Evolutionary conservation across 2,797 vertebrate genomes (phyloP), one percentile per base, ranked within the genome.

Genomic region (Phataginus tetradactyla): DNA sequence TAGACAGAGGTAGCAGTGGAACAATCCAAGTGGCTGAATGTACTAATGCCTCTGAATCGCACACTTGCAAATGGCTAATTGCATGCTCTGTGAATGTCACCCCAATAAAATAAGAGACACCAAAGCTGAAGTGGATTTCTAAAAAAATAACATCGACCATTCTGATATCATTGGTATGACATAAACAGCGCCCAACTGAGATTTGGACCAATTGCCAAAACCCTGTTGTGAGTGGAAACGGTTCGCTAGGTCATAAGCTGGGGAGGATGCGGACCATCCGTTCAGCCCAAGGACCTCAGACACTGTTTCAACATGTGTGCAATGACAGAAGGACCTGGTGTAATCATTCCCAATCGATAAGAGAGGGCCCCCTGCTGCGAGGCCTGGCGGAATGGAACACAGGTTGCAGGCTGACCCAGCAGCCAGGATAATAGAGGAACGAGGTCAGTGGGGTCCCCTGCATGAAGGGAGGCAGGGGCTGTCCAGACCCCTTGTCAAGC

Each of bases 301-400:
- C 45, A 45, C 10, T 2, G 45, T 45, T 45, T 45, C 45, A 45
- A 45, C 45, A 45, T 11, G 45, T 55, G 49, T 15, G 0, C n/a
- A 9, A 57, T 37, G 15, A 10, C 9, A 49, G 39, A 32, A 18
- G n/a, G 18, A 45, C 45, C 11, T 45, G 37, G 15, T 6, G 14
- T 11, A 21, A 37, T 14, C 32, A 49, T 68, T 49, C 64, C 72
- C 21, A 25, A 69, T 18, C 83, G n/a, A 21, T 3, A 25, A 59
- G 64, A 53, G 42, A 27, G 37, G 0, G 32, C 0, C 0, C 13
- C 15, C 14, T 0, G 0, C 25, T n/a, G 3, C 27, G 4, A 39
- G 13, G 42, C 39, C 72, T 45, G 23, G 8, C 17, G n/a, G 32
- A 37, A 45, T 3, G 0, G 49, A 29, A 17, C 1, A 0, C 1